Conservation (phyloP, 2,113 vertebrate species). For the Stegostoma tigrinum region DNA sequence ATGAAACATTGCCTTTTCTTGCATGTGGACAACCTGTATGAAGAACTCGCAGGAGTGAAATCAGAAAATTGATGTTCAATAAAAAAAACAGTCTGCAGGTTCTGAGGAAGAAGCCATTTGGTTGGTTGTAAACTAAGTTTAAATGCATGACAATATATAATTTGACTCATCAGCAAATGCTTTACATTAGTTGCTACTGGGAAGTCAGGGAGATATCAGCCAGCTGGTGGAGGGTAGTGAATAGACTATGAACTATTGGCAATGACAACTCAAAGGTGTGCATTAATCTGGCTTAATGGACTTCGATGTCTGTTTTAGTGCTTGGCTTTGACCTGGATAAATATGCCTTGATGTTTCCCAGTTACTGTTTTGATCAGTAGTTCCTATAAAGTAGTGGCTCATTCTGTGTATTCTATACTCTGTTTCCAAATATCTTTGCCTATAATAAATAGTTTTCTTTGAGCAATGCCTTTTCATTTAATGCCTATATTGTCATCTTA, state of each 20-base stretch:
- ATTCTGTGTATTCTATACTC: not conserved
- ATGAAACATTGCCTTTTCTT: constrained; percentile 1
- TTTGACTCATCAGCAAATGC: not conserved
- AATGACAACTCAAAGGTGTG: constrained; percentile 18
- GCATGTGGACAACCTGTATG: not conserved
- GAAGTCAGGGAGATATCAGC: not conserved
- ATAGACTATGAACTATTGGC: not conserved
- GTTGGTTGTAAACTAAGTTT: not conserved
- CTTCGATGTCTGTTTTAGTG: not conserved
- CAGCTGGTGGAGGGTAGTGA: not conserved
- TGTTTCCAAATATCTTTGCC: constrained; percentile 5
- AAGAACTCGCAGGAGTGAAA: not conserved
- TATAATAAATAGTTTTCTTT: not conserved
- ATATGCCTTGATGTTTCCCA: not conserved
- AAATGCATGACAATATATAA: not conserved
- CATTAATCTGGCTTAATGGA: constrained; percentile 27
- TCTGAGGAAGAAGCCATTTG: not conserved
- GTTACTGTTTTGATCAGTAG: constrained; percentile 19
- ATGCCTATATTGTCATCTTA: not conserved
- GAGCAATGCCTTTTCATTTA: not conserved
- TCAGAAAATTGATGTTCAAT: not conserved
- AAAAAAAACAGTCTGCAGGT: not conserved
- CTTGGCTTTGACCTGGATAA: constrained; percentile 4
- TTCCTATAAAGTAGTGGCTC: not conserved
- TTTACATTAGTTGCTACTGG: not conserved